Evolutionary conservation across 2,888 invertebrate genomes (phyloP).

Genomic region (Pyrrhosoma nymphula): DNA sequence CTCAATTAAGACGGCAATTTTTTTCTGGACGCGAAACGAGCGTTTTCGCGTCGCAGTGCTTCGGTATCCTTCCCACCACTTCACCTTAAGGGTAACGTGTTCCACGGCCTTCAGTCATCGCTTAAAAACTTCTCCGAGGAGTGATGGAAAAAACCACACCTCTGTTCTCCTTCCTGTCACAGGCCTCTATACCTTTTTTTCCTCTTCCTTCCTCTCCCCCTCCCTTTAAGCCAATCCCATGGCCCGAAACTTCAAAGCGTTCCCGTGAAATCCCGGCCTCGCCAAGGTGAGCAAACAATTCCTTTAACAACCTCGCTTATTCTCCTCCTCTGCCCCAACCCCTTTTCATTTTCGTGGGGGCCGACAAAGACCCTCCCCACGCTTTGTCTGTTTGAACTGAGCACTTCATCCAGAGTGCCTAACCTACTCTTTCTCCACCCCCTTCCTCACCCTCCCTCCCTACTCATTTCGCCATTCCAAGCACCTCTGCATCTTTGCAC

Average conservation of each 20-base stretch:
- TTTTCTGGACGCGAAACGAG: not conserved
- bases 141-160: not conserved
- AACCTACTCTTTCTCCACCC: not conserved
- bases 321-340: not conserved
- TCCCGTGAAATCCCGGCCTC: conserved; percentile 48
- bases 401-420: conserved; percentile 18
- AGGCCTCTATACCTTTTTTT: not conserved
- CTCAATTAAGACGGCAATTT: too few relatives aligned
- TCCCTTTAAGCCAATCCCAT: not conserved
- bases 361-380: not conserved
- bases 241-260: conserved; percentile 47
- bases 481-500: not conserved
- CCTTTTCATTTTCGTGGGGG: not conserved
- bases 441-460: not conserved
- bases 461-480: not conserved
- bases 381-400: not conserved
- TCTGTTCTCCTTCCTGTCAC: conserved; percentile 16
- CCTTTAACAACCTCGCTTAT: not conserved
- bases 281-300: conserved; percentile 46
- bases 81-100: not conserved
- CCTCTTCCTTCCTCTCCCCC: not conserved
- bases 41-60: not conserved
- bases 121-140: not conserved
- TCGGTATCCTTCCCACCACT: not conserved
- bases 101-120: not conserved